Conservation (phyloP, 2,797 vertebrate genomes). For the Xenops minutus region DNA sequence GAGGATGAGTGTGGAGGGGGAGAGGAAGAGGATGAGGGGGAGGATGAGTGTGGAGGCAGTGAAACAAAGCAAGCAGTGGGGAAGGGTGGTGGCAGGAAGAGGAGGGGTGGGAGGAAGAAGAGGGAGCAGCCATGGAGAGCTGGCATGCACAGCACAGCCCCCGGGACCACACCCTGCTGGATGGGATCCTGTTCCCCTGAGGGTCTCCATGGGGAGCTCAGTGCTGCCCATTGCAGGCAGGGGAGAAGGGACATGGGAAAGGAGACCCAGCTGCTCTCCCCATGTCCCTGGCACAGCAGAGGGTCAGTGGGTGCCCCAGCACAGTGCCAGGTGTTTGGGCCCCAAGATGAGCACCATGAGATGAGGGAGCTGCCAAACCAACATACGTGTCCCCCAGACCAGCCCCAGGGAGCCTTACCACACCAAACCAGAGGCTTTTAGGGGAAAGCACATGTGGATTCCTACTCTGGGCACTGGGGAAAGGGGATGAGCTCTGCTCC, state of each 20-base stretch:
- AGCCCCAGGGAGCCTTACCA: accelerated
- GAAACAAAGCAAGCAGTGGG: not conserved
- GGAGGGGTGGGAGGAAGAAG: not conserved
- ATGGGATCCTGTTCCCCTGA: not conserved
- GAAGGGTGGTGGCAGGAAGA: not conserved
- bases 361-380: not conserved
- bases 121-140: not conserved
- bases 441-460: accelerated
- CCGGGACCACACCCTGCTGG: not conserved
- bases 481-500: not conserved
- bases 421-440: not conserved
- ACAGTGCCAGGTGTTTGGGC: not conserved
- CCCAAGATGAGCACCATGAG: not conserved
- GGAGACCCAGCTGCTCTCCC: not conserved
- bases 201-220: not conserved
- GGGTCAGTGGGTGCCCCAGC: accelerated
- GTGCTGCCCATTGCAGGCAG: not conserved
- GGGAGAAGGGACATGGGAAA: not conserved
- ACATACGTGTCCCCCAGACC: accelerated
- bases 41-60: not conserved
- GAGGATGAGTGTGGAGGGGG: not conserved
- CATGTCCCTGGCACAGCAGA: accelerated
- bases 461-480: accelerated
- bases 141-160: not conserved
- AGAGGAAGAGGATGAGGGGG: not conserved